Conservation (phyloP, 1,140 invertebrate genomes). For the Spodoptera litura region DNA sequence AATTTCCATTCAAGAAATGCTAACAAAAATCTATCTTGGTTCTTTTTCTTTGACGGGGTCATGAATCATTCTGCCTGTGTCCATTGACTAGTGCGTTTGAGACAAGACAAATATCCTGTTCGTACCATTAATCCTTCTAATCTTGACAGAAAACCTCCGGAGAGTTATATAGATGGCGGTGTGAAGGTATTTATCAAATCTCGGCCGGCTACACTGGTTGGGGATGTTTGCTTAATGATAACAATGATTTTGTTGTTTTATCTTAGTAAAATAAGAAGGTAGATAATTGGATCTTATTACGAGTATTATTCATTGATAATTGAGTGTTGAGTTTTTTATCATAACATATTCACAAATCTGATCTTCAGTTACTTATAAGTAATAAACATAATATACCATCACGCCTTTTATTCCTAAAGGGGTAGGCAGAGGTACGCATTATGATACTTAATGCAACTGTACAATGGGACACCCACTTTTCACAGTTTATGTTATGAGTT, state of each 20-base stretch:
- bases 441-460: too few relatives aligned
- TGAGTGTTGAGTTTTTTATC: too few relatives aligned
- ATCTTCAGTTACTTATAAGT: too few relatives aligned
- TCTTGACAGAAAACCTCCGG: conserved; percentile 76
- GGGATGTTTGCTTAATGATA: conserved; percentile 29
- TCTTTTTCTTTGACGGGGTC: conserved; percentile 16
- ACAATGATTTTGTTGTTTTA: not conserved
- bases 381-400: too few relatives aligned
- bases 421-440: too few relatives aligned
- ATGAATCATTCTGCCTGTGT: conserved; percentile 47
- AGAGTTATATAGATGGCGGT: conserved; percentile 50
- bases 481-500: too few relatives aligned
- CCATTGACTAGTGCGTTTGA: conserved; percentile 57
- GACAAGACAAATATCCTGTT: conserved; percentile 73
- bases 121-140: conserved; percentile 75
- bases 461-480: too few relatives aligned
- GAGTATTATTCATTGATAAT: too few relatives aligned
- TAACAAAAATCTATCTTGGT: conserved; percentile 37
- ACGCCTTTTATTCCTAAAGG: too few relatives aligned
- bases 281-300: too few relatives aligned
- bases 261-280: too few relatives aligned
- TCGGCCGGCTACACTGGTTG: conserved; percentile 46
- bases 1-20: conserved; percentile 25
- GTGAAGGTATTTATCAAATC: conserved; percentile 69
- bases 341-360: too few relatives aligned